Evolutionary conservation across 2,888 invertebrate genomes (phyloP).

Genomic region (Nomada lathburiana): DNA sequence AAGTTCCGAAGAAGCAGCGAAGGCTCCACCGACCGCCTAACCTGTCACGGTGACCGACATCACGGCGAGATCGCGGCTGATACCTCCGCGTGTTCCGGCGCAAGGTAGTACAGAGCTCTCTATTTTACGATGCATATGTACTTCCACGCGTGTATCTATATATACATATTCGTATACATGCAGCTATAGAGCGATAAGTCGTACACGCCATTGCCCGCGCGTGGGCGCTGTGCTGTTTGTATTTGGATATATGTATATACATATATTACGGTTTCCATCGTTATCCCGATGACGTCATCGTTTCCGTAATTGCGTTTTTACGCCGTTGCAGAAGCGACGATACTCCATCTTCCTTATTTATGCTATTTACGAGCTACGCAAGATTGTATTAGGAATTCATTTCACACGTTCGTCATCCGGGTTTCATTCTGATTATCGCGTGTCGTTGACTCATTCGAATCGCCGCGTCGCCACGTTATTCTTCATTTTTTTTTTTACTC

Average conservation of each 20-base stretch:
- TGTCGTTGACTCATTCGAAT: not conserved
- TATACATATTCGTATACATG: constrained; percentile 20
- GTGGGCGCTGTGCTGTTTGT: constrained; percentile 50
- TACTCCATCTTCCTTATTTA: not conserved
- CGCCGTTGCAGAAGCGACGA: constrained; percentile 36
- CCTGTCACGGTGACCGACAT: constrained; percentile 74
- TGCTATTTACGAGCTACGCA: constrained; percentile 4
- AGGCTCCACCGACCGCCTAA: constrained; percentile 60
- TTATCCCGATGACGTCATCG: constrained; percentile 60
- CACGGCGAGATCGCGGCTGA: constrained; percentile 72
- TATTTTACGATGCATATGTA: constrained; percentile 36
- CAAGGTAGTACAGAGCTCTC: constrained; percentile 68
- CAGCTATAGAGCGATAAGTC: constrained; percentile 45
- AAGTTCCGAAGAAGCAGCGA: constrained; percentile 51
- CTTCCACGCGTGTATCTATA: constrained; percentile 13
- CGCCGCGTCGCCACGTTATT: constrained; percentile 4
- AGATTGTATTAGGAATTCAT: not conserved
- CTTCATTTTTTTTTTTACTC: not conserved
- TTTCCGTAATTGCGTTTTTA: constrained; percentile 57
- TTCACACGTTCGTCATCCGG: not conserved
- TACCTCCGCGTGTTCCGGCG: constrained; percentile 72
- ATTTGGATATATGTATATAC: constrained; percentile 13
- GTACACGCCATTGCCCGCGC: constrained; percentile 54
- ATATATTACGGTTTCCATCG: constrained; percentile 42
- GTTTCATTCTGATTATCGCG: constrained; percentile 26